phyloP scores from a whole-genome alignment of 2,797 vertebrate genomes.

The Clangula hyemalis region DNA sequence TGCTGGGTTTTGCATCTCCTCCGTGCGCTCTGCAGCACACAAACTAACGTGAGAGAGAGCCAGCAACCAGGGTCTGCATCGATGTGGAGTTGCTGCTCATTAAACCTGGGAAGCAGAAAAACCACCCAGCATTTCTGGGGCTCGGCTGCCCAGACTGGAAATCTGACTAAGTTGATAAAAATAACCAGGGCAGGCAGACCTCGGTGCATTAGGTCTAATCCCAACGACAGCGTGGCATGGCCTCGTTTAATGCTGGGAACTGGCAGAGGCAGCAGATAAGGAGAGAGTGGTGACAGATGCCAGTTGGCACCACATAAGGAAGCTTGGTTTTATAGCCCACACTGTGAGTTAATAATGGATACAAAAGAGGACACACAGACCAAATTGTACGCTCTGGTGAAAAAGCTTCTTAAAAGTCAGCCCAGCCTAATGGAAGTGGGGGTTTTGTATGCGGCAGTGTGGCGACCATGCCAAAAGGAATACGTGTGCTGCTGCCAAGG shows the following conservation, averaged over 20 bases:
- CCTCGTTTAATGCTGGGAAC: constrained; percentile 51
- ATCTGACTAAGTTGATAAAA: constrained; percentile 54
- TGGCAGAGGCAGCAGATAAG: constrained; percentile 64
- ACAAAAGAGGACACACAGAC: constrained; percentile 46
- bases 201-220: constrained; percentile 61
- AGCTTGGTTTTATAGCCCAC: constrained; percentile 45
- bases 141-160: background rate
- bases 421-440: background rate
- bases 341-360: background rate
- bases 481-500: background rate
- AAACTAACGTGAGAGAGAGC: background rate
- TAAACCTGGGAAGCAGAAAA: background rate
- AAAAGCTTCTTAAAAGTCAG: constrained; percentile 60
- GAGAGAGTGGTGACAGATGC: constrained; percentile 53
- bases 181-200: constrained; percentile 55
- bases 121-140: background rate
- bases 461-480: background rate
- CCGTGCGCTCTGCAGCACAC: background rate
- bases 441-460: background rate
- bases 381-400: constrained; percentile 34
- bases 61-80: background rate
- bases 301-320: constrained; percentile 60
- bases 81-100: constrained; percentile 12
- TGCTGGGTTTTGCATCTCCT: background rate
- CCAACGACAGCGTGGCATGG: fast-evolving